Evolutionary conservation across 1,140 invertebrate genomes (phyloP).

Genomic region (Saccostrea echinata): DNA sequence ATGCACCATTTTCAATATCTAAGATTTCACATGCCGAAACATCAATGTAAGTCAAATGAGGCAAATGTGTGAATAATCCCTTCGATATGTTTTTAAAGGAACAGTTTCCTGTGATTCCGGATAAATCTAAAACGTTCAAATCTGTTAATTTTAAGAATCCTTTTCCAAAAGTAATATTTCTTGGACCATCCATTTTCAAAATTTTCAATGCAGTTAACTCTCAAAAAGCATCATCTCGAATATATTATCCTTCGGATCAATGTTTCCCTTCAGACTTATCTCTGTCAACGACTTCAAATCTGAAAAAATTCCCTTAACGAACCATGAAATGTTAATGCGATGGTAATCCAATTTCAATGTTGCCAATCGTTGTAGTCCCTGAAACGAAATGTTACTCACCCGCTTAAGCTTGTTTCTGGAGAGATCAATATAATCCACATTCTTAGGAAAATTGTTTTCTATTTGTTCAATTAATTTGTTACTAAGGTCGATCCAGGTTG

Average conservation of each 20-base stretch:
- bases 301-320: background rate
- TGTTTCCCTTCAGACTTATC: background rate
- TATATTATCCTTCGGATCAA: background rate
- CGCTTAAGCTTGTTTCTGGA: background rate
- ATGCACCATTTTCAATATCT: constrained; percentile 14
- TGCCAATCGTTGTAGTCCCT: background rate
- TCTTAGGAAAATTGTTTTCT: background rate
- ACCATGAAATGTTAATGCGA: background rate
- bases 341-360: background rate
- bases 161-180: background rate
- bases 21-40: background rate
- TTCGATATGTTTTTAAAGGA: background rate
- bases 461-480: background rate
- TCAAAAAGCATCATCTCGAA: background rate
- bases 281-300: background rate
- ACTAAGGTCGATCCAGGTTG: background rate
- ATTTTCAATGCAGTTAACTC: background rate
- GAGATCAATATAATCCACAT: background rate
- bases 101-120: constrained; percentile 1
- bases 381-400: background rate
- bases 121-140: background rate
- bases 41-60: background rate
- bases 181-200: background rate
- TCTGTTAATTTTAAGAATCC: background rate
- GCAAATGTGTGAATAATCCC: background rate